Conservation (phyloP, 2,113 vertebrate species). For the Leiothrix lutea region DNA sequence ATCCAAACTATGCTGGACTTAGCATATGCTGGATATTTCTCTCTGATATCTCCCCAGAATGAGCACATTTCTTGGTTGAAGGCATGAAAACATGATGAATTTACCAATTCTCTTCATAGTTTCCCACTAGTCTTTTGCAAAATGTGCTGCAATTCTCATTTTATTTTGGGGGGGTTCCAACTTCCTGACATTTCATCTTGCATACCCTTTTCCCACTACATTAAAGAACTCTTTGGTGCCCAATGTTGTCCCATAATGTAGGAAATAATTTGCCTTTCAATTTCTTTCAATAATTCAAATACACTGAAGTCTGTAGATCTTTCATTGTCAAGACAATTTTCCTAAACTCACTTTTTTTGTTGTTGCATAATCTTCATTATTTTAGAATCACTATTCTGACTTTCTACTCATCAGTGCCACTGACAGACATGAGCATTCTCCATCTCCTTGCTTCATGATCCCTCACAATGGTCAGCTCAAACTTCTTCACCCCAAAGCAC, state of each 20-base stretch:
- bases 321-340: not conserved
- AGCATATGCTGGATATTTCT: not conserved
- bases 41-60: not conserved
- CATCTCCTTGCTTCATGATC: not conserved
- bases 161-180: not conserved
- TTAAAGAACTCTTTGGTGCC: not conserved
- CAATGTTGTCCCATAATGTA: not conserved
- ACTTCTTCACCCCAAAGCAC: not conserved
- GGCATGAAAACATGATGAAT: not conserved
- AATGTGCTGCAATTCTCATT: not conserved
- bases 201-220: not conserved
- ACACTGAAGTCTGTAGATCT: not conserved
- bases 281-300: not conserved
- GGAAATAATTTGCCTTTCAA: not conserved
- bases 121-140: not conserved
- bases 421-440: fast-evolving
- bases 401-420: not conserved
- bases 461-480: not conserved
- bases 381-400: not conserved
- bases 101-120: not conserved
- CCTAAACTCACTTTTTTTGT: not conserved
- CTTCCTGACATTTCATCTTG: not conserved
- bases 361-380: not conserved
- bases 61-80: not conserved
- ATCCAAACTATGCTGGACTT: not conserved